Evolutionary conservation across 2,888 invertebrate genomes (phyloP), one percentile per base, ranked within the genome.

Genomic region (Drosophila percnosoma): DNA sequence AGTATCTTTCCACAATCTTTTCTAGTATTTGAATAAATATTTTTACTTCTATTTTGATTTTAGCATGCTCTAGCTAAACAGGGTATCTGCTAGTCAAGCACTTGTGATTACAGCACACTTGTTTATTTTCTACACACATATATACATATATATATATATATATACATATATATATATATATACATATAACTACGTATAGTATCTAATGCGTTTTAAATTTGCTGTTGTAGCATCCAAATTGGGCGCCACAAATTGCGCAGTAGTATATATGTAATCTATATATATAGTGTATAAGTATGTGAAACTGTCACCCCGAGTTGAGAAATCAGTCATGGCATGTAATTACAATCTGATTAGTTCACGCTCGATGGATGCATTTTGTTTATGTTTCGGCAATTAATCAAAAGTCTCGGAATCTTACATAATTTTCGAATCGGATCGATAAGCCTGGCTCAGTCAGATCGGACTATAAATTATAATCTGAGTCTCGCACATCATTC

Each of bases 371-470:
- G 63, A 53, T 60, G 55, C 59, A 61, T 31, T 66, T 75, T 80
- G 80, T 82, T 86, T 84, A 80, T 76, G 82, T 71, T 86, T 74
- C 68, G 87, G 80, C 73, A 89, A 89, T 87, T 87, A 82, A 59
- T 55, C 60, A 51, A 48, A 45, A 57, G 82, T 73, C 71, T 78
- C 68, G 49, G 27, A 66, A 73, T 69, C 78, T 71, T 49, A 54
- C 64, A 68, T 55, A 34, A 62, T 66, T 65, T 57, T 29, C 40
- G 48, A 36, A 45, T 45, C 15, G 4, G 27, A 57, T 59, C 55
- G 65, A 78, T 80, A 65, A 70, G 62, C 33, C 40, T 57, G 53
- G 52, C 49, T 7, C 27, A 18, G 38, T 68, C 68, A 34, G 55
- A 34, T 70, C 59, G 53, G 48, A 11, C 87, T 84, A 88, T 84